phyloP scores from a whole-genome alignment of 1,140 invertebrate genomes.

The Holcopasites calliopsidis region DNA sequence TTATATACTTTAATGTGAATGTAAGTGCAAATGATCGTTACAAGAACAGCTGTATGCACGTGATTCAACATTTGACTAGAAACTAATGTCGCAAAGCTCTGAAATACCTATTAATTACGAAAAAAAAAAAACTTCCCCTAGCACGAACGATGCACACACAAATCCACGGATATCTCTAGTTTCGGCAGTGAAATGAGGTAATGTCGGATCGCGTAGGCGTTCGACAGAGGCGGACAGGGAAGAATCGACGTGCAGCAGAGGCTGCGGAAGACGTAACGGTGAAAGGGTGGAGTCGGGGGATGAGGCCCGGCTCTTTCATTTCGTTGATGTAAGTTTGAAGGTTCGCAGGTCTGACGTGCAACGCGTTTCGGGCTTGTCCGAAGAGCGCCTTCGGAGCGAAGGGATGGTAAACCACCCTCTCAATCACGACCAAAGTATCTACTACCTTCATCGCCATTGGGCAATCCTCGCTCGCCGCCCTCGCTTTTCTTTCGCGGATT shows the following conservation, averaged over 20 bases:
- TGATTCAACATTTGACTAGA: too few species aligned
- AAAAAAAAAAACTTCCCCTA: background rate
- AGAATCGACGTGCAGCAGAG: too few species aligned
- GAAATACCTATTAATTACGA: too few species aligned
- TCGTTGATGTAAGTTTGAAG: constrained; percentile 75
- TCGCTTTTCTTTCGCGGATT: background rate
- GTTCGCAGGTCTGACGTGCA: constrained; percentile 68
- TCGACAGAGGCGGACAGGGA: background rate
- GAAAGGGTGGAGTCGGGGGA: background rate
- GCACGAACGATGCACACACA: background rate
- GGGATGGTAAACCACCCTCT: constrained; percentile 62
- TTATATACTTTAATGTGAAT: too few species aligned
- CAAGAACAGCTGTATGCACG: too few species aligned
- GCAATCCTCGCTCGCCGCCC: constrained; percentile 46
- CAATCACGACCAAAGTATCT: constrained; percentile 28
- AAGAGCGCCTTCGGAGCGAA: constrained; percentile 58
- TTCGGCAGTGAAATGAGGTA: constrained; percentile 17
- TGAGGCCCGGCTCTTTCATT: constrained; percentile 67
- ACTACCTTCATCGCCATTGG: constrained; percentile 24
- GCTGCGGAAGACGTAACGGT: background rate
- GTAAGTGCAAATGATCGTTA: background rate
- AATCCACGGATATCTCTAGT: constrained; percentile 20
- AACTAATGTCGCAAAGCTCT: too few species aligned
- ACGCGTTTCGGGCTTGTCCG: constrained; percentile 62
- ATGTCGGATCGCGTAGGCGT: constrained; percentile 9